Conservation (phyloP, 2,113 vertebrate species). For the Coryphaenoides rupestris region DNA sequence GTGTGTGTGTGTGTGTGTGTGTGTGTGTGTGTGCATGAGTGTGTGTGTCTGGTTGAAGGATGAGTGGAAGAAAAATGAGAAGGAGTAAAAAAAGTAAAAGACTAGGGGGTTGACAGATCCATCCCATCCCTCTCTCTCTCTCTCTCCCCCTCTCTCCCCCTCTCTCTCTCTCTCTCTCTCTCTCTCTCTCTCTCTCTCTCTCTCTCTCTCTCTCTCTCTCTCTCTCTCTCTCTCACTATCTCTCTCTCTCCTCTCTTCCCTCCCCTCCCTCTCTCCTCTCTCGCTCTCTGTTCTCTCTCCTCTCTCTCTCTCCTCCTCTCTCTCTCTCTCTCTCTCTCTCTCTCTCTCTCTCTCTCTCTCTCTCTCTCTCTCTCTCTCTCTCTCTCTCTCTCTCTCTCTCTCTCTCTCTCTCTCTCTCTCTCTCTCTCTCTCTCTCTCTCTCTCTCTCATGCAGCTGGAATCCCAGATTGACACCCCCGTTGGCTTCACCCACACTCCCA, state of each 20-base stretch:
- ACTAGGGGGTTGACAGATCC: constrained; percentile 49
- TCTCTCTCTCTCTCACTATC: constrained; percentile 8
- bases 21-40: constrained; percentile 12
- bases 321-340: constrained; percentile 18
- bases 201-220: constrained; percentile 12
- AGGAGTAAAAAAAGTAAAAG: constrained; percentile 10
- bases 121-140: constrained; percentile 43
- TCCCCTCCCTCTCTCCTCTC: constrained; percentile 10
- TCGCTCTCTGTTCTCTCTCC: constrained; percentile 35
- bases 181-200: constrained; percentile 21
- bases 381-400: constrained; percentile 7
- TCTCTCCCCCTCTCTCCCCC: background rate
- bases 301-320: background rate
- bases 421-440: constrained; percentile 14
- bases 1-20: constrained; percentile 8
- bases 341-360: constrained; percentile 10
- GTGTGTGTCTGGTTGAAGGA: constrained; percentile 28
- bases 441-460: constrained; percentile 58
- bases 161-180: background rate
- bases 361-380: constrained; percentile 5
- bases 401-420: constrained; percentile 7
- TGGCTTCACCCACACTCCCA: constrained; percentile 52
- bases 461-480: constrained; percentile 49
- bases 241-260: constrained; percentile 8
- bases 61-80: constrained; percentile 13